Conservation (phyloP, 2,888 invertebrate species). For the Brachyopa scutellaris region DNA sequence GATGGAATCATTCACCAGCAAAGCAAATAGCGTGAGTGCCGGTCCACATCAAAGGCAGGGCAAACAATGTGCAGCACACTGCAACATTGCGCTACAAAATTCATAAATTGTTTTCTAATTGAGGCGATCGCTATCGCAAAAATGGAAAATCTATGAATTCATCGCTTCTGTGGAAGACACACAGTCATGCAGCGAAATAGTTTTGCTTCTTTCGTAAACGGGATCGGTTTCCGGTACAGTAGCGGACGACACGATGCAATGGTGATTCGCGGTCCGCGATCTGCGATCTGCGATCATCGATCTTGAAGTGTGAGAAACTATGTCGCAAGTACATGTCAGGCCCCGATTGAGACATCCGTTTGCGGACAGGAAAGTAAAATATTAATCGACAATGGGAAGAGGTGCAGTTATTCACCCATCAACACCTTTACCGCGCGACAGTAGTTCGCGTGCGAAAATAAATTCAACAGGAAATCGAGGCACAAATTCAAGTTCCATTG, state of each 20-base stretch:
- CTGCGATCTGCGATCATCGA: constrained; percentile 12
- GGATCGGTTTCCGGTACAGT: constrained; percentile 68
- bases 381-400: constrained; percentile 35
- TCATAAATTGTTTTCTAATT: constrained; percentile 73
- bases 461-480: constrained; percentile 48
- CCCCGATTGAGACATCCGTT: constrained; percentile 69
- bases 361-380: constrained; percentile 54
- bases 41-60: constrained; percentile 63
- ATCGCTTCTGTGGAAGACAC: constrained; percentile 2
- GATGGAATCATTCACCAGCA: constrained; percentile 28
- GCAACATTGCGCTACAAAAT: constrained; percentile 58
- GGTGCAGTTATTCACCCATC: constrained; percentile 38
- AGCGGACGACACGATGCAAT: constrained; percentile 14
- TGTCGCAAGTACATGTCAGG: constrained; percentile 18
- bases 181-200: constrained; percentile 44
- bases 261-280: constrained; percentile 29
- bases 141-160: constrained; percentile 67
- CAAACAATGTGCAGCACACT: constrained; percentile 23
- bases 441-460: constrained; percentile 45
- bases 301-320: constrained; percentile 64
- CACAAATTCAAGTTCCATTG: constrained; percentile 38
- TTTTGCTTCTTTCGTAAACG: constrained; percentile 59
- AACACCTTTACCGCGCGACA: constrained; percentile 20
- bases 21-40: constrained; percentile 42
- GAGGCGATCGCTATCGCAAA: constrained; percentile 64